Conservation (phyloP, 2,113 vertebrate species). For the Microcebus griseorufus region DNA sequence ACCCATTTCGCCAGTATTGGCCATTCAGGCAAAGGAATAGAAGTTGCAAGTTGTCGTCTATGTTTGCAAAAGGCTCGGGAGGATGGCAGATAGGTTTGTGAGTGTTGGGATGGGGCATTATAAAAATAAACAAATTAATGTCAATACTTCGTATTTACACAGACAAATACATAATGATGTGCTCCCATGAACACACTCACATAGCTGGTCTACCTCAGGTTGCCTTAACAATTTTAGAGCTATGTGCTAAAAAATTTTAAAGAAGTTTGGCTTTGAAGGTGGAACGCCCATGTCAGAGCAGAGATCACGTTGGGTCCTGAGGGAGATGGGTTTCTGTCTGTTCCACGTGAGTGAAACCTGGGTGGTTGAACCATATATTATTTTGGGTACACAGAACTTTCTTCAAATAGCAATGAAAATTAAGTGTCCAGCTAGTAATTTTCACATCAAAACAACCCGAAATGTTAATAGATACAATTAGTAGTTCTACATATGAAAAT, state of each 20-base stretch:
- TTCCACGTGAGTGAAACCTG: background rate
- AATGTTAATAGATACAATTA: background rate
- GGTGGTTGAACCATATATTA: background rate
- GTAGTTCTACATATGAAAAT: background rate
- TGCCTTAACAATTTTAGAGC: background rate
- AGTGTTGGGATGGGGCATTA: background rate
- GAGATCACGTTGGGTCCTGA: background rate
- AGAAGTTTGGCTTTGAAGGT: background rate
- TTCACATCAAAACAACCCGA: background rate
- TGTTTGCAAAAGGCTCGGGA: background rate
- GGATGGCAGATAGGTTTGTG: background rate
- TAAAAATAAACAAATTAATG: background rate
- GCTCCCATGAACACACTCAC: too few relatives aligned
- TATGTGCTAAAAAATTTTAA: background rate
- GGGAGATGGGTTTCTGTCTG: background rate
- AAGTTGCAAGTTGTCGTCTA: background rate
- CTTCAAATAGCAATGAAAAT: background rate
- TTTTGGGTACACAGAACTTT: background rate
- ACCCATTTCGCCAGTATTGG: background rate
- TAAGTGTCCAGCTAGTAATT: background rate
- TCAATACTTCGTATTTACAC: background rate
- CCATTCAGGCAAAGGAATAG: background rate
- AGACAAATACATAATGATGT: background rate
- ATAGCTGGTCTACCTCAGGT: background rate
- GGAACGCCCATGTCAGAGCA: background rate